Conservation (phyloP, 2,888 invertebrate species). For the Maniola hyperantus region DNA sequence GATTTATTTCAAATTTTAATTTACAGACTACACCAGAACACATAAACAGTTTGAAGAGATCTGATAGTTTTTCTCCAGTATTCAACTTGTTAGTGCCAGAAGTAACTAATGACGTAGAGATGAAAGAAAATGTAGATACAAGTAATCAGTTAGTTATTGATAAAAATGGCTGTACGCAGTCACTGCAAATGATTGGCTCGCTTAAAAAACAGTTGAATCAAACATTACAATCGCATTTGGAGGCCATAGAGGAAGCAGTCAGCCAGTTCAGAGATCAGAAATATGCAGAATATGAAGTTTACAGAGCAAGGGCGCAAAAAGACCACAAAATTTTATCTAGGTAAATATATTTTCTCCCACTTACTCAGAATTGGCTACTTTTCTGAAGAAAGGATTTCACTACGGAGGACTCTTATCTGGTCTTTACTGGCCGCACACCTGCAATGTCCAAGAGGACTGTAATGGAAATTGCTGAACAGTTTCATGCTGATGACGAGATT, state of each 20-base stretch:
- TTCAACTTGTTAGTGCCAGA: constrained; percentile 87
- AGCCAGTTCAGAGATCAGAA: constrained; percentile 89
- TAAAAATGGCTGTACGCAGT: constrained; percentile 69
- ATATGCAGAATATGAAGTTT: constrained; percentile 88
- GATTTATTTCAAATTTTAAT: no score
- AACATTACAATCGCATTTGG: constrained; percentile 86
- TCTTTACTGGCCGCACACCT: no score
- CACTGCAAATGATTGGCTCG: constrained; percentile 81
- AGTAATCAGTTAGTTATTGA: constrained; percentile 63
- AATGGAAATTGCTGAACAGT: no score
- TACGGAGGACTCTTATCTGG: no score
- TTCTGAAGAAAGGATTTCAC: no score
- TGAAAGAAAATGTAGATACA: constrained; percentile 75
- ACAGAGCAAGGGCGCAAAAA: constrained; percentile 87
- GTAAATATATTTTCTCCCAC: constrained; percentile 55
- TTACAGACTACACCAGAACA: constrained; percentile 83
- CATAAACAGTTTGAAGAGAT: constrained; percentile 83
- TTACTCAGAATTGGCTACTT: no score
- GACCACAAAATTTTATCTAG: constrained; percentile 87
- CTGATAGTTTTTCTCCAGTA: constrained; percentile 86
- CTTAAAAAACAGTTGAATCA: constrained; percentile 87
- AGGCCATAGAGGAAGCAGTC: constrained; percentile 88
- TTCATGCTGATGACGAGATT: no score
- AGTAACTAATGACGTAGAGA: constrained; percentile 75
- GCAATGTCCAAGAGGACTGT: no score